Base-by-base conservation (phyloP, 2,113 vertebrate species). In the Peromyscus polionotus region DNA sequence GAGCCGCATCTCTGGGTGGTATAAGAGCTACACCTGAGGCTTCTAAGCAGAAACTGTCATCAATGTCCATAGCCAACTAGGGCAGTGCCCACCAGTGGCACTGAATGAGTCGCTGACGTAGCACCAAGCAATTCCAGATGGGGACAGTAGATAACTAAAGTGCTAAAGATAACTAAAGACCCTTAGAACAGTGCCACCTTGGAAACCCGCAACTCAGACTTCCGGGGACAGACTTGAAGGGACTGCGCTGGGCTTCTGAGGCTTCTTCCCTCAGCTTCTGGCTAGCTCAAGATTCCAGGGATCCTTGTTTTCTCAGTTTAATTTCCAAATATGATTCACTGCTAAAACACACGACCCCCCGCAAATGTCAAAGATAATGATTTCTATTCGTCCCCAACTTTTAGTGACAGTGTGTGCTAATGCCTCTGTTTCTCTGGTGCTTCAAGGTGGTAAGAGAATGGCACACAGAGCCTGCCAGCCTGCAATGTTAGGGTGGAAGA, bases 401-500 rank as follows among this genome's bases (percentile, higher is more conserved):
- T 76, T 63, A 33, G 24, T 20, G 57, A 57, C 48, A 33, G 20
- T 45, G 8, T 45, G 17, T 12, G 31, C 72, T 9, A n/a, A 3
- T 75, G 16, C 59, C 22, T 81, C 33, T 63, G 5, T 65, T 17
- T 54, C 77, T 75, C 48, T 84, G 42, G 16, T 33, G 63, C 19
- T 79, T 67, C 61, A 65, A 42, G 57, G 36, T 0, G 16, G 24
- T 13, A 39, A 45, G 33, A 33, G 22, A 77, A 45, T 36, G 19
- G 14, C 39, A 45, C 3, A 8, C 4, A 7, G 17, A 26, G 57
- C 24, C 3, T 14, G 11, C 36, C 88, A 68, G 67, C 16, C 31
- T 36, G 10, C 24, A 17, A 7, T 3, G 3, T 19, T 14, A 31
- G 22, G 24, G 5, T 12, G 0, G 1, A 24, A 8, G 19, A 14